Evolutionary conservation across 30 jellyfish, hydroid and myxozoan species (phyloP).

Genomic region (Phacellophora camtschatica): DNA sequence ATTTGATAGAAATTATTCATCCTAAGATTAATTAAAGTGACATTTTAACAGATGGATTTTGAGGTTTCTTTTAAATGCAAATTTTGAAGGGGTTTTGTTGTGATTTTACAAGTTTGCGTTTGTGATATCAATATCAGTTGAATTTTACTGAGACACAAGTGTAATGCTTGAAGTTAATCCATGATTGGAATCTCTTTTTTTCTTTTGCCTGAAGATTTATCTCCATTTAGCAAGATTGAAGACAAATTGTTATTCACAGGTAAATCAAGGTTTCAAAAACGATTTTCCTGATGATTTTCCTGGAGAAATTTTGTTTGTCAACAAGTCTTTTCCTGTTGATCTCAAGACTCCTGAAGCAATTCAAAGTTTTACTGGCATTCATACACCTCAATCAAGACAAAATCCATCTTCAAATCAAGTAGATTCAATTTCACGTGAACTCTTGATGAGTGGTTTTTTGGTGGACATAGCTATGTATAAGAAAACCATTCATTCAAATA

Average conservation of each 20-base stretch:
- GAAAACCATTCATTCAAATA: conserved; percentile 2
- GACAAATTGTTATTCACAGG: conserved; percentile 15
- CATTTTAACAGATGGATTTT: too few species aligned
- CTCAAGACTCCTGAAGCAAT: conserved; percentile 4
- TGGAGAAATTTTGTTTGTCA: conserved; percentile 25
- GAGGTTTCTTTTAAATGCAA: too few species aligned
- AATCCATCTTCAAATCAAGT: neutral
- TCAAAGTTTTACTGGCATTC: conserved; percentile 7
- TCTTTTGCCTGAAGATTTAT: too few species aligned
- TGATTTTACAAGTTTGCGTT: too few species aligned
- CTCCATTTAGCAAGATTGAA: too few species aligned
- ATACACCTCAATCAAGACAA: neutral
- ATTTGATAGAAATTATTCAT: too few species aligned
- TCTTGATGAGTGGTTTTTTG: conserved; percentile 32
- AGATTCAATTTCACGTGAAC: conserved; percentile 7
- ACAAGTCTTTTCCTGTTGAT: neutral
- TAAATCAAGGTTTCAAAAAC: conserved; percentile 39
- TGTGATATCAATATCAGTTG: too few species aligned
- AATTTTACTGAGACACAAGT: too few species aligned
- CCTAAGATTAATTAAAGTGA: too few species aligned
- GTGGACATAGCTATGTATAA: conserved; percentile 19
- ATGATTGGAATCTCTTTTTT: too few species aligned
- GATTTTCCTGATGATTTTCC: conserved; percentile 62
- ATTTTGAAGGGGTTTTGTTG: too few species aligned
- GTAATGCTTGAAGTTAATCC: too few species aligned